Percentiles rank a stretch among this genome's conserved stretches.
These are phyloP conservation scores for Ctenochaetus hawaiiensis DNA, from an alignment of 2,797 vertebrate genomes.

Conservation along the genomic window DNA sequence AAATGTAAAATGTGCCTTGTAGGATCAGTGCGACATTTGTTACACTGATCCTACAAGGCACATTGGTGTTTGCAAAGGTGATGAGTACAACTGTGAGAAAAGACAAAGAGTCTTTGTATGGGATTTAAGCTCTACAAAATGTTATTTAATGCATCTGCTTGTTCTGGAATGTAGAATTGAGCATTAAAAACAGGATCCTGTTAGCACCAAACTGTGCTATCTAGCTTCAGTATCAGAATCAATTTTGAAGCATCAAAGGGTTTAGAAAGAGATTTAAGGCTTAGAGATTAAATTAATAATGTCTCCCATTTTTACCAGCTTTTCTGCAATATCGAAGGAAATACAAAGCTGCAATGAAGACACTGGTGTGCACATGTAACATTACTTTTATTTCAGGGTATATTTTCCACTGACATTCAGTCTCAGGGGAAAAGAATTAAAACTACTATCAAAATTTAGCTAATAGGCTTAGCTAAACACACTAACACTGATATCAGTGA, in stretches of 20 bases:
- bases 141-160: conserved; percentile 16
- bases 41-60: conserved; percentile 1
- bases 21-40: not conserved
- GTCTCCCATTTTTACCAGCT: not conserved
- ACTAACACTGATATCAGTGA: not conserved
- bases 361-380: too few species aligned
- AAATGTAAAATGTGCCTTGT: not conserved
- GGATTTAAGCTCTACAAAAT: conserved; percentile 40
- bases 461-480: not conserved
- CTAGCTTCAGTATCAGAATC: not conserved
- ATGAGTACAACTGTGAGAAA: conserved; percentile 9
- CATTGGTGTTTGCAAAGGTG: not conserved
- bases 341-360: not conserved
- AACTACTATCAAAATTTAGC: not conserved
- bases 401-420: not conserved
- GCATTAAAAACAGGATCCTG: conserved; percentile 1
- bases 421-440: too few species aligned
- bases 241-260: not conserved
- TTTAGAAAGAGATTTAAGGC: conserved; percentile 1
- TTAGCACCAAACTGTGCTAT: conserved; percentile 6
- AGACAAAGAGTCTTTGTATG: conserved; percentile 8
- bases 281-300: conserved; percentile 2
- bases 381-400: not conserved
- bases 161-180: conserved; percentile 7
- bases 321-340: not conserved